Evolutionary conservation across 1,140 invertebrate species (phyloP), one percentile per base, ranked within the genome.

Genomic region (Bombus picipes): DNA sequence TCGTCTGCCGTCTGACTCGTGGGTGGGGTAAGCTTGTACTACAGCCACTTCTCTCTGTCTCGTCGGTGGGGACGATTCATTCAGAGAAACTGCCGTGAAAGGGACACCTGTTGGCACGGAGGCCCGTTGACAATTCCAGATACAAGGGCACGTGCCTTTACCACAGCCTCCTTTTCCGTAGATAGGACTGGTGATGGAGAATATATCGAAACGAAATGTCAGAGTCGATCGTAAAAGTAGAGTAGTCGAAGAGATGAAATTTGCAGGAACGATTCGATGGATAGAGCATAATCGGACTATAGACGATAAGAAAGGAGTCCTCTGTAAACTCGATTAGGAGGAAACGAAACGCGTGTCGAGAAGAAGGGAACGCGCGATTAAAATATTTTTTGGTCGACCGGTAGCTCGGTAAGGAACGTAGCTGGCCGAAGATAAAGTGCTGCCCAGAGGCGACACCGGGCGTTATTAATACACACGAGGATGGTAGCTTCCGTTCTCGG

Each of bases 31-130:
- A 94, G 93, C 92, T 94, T 93, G 93, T 94, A 94, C 90, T 93
- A 93, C 92, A 93, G 91, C 88, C 92, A 89, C 89, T 90, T 94
- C 92, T 91, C 92, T 90, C 91, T 91, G 90, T 92, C 91, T 83
- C 73, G 74, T 90, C 92, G 90, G 91, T 92, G 94, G 94, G 94
- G 93, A 93, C 93, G 94, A 95, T 95, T 95, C 95, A 95, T 95
- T 95, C 94, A 94, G 95, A 95, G 95, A 95, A 95, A 95, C 93
- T 93, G 90, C 93, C 94, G 94, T 95, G 94, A 95, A 95, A 95
- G 94, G 93, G 95, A 95, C 95, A 95, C 95, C 95, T 95, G 95
- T 95, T 95, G 95, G 93, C 93, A 88, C 91, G 78, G 76, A 89
- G 87, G 89, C 89, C 89, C 90, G 89, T 92, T 91, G 93, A 94